Percentiles rank a stretch among this genome's conserved stretches.
phyloP scores from a whole-genome alignment of 1,140 invertebrate genomes.

The Drosophila pachea region DNA sequence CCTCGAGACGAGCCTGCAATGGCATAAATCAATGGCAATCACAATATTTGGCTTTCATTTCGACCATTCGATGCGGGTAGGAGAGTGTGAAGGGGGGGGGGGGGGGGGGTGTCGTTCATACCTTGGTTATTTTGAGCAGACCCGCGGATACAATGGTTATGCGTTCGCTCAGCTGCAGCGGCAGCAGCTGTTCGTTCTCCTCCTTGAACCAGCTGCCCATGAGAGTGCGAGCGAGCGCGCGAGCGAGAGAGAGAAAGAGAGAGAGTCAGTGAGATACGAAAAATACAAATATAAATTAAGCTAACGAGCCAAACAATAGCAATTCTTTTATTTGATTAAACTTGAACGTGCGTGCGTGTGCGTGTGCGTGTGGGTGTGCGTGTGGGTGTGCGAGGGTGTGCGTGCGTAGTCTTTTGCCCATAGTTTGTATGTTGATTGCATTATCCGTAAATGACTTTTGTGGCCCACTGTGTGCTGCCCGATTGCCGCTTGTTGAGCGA shows the following conservation, averaged over 20 bases:
- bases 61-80: neutral
- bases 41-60: conserved; percentile 52
- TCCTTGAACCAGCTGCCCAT: conserved; percentile 84
- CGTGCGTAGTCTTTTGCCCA: conserved; percentile 44
- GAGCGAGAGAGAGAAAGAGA: conserved; percentile 20
- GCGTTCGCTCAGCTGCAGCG: conserved; percentile 82
- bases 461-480: conserved; percentile 29
- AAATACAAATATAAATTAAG: neutral
- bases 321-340: conserved; percentile 9
- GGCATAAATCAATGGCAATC: conserved; percentile 73
- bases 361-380: no score
- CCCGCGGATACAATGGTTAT: conserved; percentile 82
- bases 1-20: conserved; percentile 84
- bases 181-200: conserved; percentile 83
- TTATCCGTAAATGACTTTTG: conserved; percentile 55
- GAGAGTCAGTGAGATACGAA: conserved; percentile 7
- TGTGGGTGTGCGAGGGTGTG: no score
- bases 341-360: neutral
- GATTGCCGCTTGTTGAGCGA: conserved; percentile 42
- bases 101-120: conserved; percentile 56
- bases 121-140: conserved; percentile 83
- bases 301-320: conserved; percentile 42
- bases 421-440: conserved; percentile 63
- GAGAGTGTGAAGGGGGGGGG: neutral
- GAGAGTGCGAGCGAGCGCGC: conserved; percentile 19